Evolutionary conservation across 1,140 invertebrate genomes (phyloP).

Genomic region (Micrasema longulum): DNA sequence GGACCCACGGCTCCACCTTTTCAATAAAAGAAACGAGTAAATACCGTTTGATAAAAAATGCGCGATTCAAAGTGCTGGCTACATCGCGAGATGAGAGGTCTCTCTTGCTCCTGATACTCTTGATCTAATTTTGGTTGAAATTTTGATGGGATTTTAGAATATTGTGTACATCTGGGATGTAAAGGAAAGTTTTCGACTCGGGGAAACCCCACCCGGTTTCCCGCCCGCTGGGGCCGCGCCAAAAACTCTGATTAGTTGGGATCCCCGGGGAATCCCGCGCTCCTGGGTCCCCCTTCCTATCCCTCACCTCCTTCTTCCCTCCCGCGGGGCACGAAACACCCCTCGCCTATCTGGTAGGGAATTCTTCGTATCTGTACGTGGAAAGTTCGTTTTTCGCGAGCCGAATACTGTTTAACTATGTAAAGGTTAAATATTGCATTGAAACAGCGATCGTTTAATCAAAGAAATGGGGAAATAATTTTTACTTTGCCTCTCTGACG

Average conservation of each 20-base stretch:
- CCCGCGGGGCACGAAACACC: background rate
- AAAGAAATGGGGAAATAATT: too few relatives aligned
- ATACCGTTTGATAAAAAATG: background rate
- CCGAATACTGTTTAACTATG: background rate
- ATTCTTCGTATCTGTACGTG: constrained; percentile 30
- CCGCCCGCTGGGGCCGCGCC: constrained; percentile 55
- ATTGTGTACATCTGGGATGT: constrained; percentile 18
- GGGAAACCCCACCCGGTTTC: constrained; percentile 45
- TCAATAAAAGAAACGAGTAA: background rate
- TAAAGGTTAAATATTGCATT: too few relatives aligned
- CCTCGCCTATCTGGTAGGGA: constrained; percentile 3
- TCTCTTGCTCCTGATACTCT: background rate
- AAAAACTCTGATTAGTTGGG: constrained; percentile 60
- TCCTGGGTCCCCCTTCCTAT: constrained; percentile 52
- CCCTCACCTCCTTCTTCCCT: constrained; percentile 9
- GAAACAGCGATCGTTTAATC: too few relatives aligned
- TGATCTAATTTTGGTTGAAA: background rate
- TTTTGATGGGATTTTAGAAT: constrained; percentile 1
- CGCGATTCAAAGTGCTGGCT: too few relatives aligned
- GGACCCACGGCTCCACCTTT: background rate
- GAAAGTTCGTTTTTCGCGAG: constrained; percentile 12
- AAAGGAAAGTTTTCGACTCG: constrained; percentile 32
- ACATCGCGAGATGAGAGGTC: background rate
- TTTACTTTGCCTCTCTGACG: too few relatives aligned
- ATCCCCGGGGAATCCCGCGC: constrained; percentile 56